These are phyloP conservation scores for Sterrhoptilus dennistouni DNA, from an alignment of 2,113 vertebrate genomes.

Conservation along the genomic window DNA sequence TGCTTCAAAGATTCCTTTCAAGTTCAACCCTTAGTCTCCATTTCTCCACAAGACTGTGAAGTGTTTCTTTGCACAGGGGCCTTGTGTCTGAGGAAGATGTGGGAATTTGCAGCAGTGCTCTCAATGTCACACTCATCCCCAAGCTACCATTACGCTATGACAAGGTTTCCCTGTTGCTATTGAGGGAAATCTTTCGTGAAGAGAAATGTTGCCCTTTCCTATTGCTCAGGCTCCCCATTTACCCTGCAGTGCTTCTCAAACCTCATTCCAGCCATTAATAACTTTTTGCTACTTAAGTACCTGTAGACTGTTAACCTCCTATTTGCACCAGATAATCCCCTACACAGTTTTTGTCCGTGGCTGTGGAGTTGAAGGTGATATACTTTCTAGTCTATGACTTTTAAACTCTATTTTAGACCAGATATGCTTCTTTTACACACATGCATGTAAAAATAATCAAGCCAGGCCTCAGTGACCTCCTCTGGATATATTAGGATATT, in stretches of 20 bases:
- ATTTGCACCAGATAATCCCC: neutral
- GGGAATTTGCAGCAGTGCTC: neutral
- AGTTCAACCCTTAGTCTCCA: neutral
- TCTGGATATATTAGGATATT: neutral
- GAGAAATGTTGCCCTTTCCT: neutral
- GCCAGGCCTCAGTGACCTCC: neutral
- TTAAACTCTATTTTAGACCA: neutral
- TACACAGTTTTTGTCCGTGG: neutral
- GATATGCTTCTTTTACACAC: neutral
- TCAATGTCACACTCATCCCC: neutral
- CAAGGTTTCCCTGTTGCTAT: neutral
- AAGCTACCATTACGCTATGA: neutral
- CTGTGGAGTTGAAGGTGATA: neutral
- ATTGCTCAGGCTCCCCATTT: neutral
- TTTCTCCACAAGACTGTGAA: neutral
- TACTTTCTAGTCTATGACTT: neutral
- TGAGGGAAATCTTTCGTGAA: neutral
- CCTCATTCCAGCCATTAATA: neutral
- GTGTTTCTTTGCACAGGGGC: neutral
- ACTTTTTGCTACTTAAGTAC: neutral
- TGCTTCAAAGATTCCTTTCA: neutral
- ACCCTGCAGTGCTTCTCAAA: neutral
- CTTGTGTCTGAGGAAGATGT: fast-evolving
- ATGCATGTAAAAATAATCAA: neutral
- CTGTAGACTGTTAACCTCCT: neutral